Evolutionary conservation across 2,113 vertebrate species (phyloP).

Genomic region (Nothocercus julius): DNA sequence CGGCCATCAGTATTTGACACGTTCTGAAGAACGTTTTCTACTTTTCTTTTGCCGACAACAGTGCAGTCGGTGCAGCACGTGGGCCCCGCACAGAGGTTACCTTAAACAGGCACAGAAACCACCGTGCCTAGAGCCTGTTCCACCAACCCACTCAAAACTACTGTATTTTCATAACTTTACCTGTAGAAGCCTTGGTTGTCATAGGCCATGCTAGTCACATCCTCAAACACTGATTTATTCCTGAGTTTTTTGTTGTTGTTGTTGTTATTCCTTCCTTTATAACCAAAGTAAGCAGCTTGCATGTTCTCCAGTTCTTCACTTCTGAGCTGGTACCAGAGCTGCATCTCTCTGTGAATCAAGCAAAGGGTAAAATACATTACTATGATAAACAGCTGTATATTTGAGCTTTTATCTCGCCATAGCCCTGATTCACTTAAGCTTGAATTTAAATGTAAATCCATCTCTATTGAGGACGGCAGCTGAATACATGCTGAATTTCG

Average conservation of each 20-base stretch:
- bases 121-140: not conserved
- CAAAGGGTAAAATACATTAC: not conserved
- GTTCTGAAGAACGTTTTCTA: accelerated
- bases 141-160: not conserved
- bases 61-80: not conserved
- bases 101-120: not conserved
- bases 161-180: slow-evolving; percentile 62
- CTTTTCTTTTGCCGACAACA: not conserved
- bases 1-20: not conserved
- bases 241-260: slow-evolving; percentile 80
- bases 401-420: not conserved
- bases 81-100: not conserved
- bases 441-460: not conserved
- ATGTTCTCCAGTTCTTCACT: slow-evolving; percentile 76
- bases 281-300: slow-evolving; percentile 73
- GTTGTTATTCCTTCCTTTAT: slow-evolving; percentile 85
- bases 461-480: not conserved
- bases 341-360: slow-evolving; percentile 78
- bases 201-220: slow-evolving; percentile 18
- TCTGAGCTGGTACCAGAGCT: slow-evolving; percentile 82
- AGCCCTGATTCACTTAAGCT: not conserved
- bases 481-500: not conserved
- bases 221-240: not conserved
- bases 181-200: slow-evolving; percentile 78
- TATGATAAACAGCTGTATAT: accelerated